A percentile compares a stretch with the other conserved stretches of the same genome.
These are phyloP conservation scores for Drosophila mettleri DNA, from an alignment of 2,888 invertebrate genomes.

Conservation along the genomic window DNA sequence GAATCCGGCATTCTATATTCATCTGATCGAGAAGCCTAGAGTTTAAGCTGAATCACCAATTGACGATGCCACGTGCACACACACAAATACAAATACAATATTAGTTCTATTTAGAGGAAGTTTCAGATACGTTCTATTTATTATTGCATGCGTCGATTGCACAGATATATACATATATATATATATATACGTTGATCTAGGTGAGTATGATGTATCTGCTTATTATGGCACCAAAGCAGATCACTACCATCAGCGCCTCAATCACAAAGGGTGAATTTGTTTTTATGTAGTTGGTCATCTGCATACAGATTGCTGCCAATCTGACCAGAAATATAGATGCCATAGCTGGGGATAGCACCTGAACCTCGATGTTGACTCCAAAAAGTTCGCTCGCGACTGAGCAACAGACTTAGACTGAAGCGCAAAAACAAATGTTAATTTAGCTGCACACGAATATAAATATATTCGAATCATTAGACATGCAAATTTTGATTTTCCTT, in stretches of 20 bases:
- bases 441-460: conserved; percentile 20
- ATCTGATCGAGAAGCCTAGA: conserved; percentile 89
- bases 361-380: conserved; percentile 37
- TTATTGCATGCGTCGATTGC: conserved; percentile 25
- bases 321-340: conserved; percentile 63
- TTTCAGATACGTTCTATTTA: conserved; percentile 23
- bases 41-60: conserved; percentile 53
- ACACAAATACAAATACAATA: conserved; percentile 55
- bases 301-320: conserved; percentile 62
- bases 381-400: conserved; percentile 48
- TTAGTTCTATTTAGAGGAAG: conserved; percentile 47
- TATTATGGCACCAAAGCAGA: conserved; percentile 80
- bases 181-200: conserved; percentile 9
- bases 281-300: conserved; percentile 75
- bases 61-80: conserved; percentile 23
- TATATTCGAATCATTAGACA: conserved; percentile 44
- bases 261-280: conserved; percentile 80
- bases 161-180: conserved; percentile 3
- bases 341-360: conserved; percentile 48
- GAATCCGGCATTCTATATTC: conserved; percentile 93
- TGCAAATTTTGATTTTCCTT: conserved; percentile 35
- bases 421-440: conserved; percentile 30
- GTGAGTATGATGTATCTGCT: conserved; percentile 74
- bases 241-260: conserved; percentile 75
- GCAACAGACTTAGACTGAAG: conserved; percentile 21